Evolutionary conservation across 2,888 invertebrate species (phyloP).

Genomic region (Alsophila aescularia): DNA sequence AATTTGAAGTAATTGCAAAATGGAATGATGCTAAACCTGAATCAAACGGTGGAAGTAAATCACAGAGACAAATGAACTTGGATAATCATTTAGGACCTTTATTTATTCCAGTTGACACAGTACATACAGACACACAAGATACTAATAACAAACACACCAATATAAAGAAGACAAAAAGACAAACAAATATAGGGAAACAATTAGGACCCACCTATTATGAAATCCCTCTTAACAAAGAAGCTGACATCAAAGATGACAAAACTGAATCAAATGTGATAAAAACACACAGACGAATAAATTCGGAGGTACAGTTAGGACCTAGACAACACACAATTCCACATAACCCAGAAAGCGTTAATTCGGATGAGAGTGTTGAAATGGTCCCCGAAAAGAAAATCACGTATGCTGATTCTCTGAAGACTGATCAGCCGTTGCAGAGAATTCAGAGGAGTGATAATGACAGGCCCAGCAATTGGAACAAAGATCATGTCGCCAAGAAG

Average conservation of each 20-base stretch:
- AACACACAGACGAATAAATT: slow-evolving; percentile 9
- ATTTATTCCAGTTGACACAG: neutral
- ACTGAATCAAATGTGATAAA: slow-evolving; percentile 1
- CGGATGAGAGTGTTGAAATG: slow-evolving; percentile 8
- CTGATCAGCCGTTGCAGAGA: slow-evolving; percentile 39
- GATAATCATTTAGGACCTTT: slow-evolving; percentile 12
- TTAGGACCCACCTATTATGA: slow-evolving; percentile 13
- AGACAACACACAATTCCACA: slow-evolving; percentile 29
- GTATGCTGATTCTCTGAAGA: slow-evolving; percentile 72
- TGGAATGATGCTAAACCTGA: neutral
- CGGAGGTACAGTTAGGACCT: slow-evolving; percentile 2
- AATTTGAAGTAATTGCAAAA: slow-evolving; percentile 41
- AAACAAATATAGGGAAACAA: slow-evolving; percentile 15
- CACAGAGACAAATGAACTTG: slow-evolving; percentile 10
- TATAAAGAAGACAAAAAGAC: slow-evolving; percentile 1
- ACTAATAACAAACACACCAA: neutral
- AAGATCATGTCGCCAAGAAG: slow-evolving; percentile 61
- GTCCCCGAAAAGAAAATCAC: slow-evolving; percentile 52
- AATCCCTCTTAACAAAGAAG: neutral
- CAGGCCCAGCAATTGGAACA: slow-evolving; percentile 72
- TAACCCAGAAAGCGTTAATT: neutral
- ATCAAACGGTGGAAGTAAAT: neutral
- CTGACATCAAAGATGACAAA: slow-evolving; percentile 4
- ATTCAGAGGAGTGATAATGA: slow-evolving; percentile 43
- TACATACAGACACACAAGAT: neutral